Conservation (phyloP, 2,113 vertebrate species). For the Centropristis striata region DNA sequence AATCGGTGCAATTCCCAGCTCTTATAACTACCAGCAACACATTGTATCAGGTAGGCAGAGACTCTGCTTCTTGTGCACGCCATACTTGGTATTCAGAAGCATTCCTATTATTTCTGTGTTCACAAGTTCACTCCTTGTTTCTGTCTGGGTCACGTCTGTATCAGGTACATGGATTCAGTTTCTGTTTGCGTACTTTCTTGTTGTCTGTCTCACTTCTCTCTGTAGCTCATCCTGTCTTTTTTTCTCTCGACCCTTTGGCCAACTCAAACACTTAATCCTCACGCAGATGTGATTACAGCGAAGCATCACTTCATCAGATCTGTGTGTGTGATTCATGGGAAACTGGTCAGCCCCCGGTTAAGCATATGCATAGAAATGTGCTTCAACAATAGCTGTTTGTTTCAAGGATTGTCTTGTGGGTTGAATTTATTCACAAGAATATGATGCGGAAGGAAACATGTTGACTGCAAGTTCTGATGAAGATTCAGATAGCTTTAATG, state of each 20-base stretch:
- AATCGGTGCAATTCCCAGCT: conserved; percentile 98
- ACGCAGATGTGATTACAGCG: conserved; percentile 17
- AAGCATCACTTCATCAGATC: conserved; percentile 16
- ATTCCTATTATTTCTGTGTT: background rate
- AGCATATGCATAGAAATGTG: conserved; percentile 15
- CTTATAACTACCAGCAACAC: conserved; percentile 99
- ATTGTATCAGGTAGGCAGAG: conserved; percentile 94
- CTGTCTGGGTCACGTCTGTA: background rate
- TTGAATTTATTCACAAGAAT: background rate
- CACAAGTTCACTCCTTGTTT: background rate
- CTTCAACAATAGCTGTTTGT: background rate
- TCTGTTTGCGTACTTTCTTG: background rate
- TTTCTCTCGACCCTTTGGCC: conserved; percentile 4
- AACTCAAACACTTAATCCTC: conserved; percentile 21
- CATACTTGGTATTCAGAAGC: background rate
- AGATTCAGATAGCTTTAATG: background rate
- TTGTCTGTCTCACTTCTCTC: background rate
- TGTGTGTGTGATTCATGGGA: conserved; percentile 17
- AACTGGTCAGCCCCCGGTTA: conserved; percentile 17
- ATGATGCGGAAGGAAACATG: background rate
- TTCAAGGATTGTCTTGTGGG: background rate
- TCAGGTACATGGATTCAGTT: background rate
- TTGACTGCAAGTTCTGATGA: background rate
- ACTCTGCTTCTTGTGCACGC: background rate
- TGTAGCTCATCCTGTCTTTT: background rate